Conservation (phyloP, 37 sponge, comb jelly and placozoan species). For the Agelas oroides region DNA sequence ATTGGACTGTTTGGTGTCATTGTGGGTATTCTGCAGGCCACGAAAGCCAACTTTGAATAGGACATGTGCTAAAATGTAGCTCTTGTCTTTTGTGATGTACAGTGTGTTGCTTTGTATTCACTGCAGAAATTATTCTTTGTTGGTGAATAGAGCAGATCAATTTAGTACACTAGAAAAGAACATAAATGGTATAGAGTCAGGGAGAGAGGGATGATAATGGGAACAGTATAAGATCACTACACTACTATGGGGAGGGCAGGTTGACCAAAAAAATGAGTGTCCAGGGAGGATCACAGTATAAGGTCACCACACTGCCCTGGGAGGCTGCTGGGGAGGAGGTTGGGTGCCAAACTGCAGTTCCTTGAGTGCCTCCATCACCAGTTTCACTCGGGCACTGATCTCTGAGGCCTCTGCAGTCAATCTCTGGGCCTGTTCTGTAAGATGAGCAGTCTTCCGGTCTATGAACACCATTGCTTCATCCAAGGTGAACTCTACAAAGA, state of each 20-base stretch:
- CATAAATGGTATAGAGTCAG: no score
- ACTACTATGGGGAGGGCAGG: no score
- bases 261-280: no score
- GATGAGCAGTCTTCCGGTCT: slow-evolving; percentile 66
- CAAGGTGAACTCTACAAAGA: slow-evolving; percentile 76
- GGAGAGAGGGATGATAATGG: no score
- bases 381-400: slow-evolving; percentile 80
- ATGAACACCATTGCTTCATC: slow-evolving; percentile 83
- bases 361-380: slow-evolving; percentile 75
- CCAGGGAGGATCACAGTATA: no score
- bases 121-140: not conserved
- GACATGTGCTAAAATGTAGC: not conserved
- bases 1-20: slow-evolving; percentile 99
- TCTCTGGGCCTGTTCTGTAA: slow-evolving; percentile 51
- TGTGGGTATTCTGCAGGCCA: slow-evolving; percentile 90
- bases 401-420: slow-evolving; percentile 74
- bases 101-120: not conserved
- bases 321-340: not conserved
- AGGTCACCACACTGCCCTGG: slow-evolving; percentile 30
- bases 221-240: no score
- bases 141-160: not conserved
- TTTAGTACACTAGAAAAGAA: not conserved
- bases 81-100: slow-evolving; percentile 1
- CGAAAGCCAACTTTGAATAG: slow-evolving; percentile 62
- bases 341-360: slow-evolving; percentile 72